phyloP scores from a whole-genome alignment of 2,888 invertebrate genomes.

The Aleiodes leptofemur region DNA sequence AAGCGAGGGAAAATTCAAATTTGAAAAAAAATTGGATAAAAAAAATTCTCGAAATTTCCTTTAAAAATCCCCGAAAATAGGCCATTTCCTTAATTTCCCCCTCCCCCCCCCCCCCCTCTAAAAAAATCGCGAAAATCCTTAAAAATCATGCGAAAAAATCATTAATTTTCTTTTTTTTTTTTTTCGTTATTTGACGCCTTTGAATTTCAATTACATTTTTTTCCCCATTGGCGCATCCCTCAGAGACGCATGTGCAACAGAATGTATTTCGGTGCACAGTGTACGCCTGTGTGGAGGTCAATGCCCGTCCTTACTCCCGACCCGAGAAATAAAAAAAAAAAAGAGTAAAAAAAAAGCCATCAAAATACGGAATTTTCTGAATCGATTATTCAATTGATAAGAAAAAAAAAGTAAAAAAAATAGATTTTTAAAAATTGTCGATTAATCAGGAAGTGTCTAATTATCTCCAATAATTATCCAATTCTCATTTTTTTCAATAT shows the following conservation, averaged over 20 bases:
- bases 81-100: too few relatives aligned
- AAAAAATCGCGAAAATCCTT: too few relatives aligned
- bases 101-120: too few relatives aligned
- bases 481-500: not conserved
- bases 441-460: too few relatives aligned
- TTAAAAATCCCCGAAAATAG: too few relatives aligned
- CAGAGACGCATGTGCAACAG: slow-evolving; percentile 69
- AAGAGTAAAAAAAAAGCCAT: slow-evolving; percentile 37
- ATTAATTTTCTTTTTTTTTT: not conserved
- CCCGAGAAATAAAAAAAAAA: slow-evolving; percentile 67
- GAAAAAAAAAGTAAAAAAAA: not conserved
- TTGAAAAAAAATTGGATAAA: too few relatives aligned
- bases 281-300: slow-evolving; percentile 73
- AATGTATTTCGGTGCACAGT: slow-evolving; percentile 72
- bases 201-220: slow-evolving; percentile 26
- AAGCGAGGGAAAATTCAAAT: too few relatives aligned
- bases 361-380: slow-evolving; percentile 41
- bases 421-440: too few relatives aligned
- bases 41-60: too few relatives aligned
- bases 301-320: slow-evolving; percentile 75
- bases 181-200: slow-evolving; percentile 23
- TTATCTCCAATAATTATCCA: not conserved
- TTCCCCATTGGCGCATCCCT: slow-evolving; percentile 39
- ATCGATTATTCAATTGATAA: not conserved
- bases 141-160: too few relatives aligned